Conservation (phyloP, 2,888 invertebrate genomes). For the Subacronicta megacephala region DNA sequence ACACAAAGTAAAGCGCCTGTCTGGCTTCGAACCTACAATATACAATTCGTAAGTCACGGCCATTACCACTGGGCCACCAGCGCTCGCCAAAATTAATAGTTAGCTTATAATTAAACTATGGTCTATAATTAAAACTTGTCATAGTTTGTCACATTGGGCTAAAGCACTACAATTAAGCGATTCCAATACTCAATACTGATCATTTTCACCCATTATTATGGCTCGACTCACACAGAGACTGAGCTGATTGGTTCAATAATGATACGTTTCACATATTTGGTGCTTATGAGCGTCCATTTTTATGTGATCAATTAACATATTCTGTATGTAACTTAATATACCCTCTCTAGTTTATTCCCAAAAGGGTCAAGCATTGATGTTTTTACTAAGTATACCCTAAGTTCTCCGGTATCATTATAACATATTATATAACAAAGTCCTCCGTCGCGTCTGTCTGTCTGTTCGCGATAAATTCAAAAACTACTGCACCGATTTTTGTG, state of each 20-base stretch:
- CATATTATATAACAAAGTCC: no score
- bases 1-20: no score
- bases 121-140: not conserved
- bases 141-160: not conserved
- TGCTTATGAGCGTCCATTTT: conserved; percentile 7
- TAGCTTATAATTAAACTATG: not conserved
- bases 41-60: no score
- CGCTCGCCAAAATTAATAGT: no score
- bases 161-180: conserved; percentile 13
- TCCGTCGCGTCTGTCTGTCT: no score
- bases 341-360: not conserved
- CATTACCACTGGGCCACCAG: no score
- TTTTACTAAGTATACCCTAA: no score
- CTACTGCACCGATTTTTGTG: no score
- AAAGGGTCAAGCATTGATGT: no score
- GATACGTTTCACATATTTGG: conserved; percentile 9
- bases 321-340: not conserved
- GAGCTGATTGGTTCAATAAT: conserved; percentile 3
- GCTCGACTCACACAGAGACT: conserved; percentile 7
- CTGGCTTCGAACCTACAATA: no score
- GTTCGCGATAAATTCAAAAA: no score
- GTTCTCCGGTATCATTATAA: no score
- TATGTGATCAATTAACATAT: conserved; percentile 7
- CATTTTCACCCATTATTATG: conserved; percentile 20
- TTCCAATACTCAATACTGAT: conserved; percentile 10